A percentile compares a stretch with the other conserved stretches of the same genome.
Conservation (phyloP, 2,888 invertebrate genomes). For the Villa cingulata region DNA sequence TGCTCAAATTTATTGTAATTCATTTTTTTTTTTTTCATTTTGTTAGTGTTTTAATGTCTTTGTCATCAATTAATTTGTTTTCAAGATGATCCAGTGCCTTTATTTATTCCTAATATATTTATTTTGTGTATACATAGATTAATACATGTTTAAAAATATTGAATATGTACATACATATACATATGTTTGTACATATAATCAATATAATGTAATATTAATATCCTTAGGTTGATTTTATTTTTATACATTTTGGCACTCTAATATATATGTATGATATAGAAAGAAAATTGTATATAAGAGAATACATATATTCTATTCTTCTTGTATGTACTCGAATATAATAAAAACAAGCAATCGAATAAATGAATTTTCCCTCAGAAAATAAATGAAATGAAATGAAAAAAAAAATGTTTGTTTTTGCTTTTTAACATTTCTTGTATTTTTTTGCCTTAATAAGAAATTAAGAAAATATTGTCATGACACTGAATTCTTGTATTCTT, state of each 20-base stretch:
- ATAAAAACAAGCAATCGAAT: neutral
- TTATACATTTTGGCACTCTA: too few relatives aligned
- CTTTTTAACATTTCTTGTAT: too few relatives aligned
- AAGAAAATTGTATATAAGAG: too few relatives aligned
- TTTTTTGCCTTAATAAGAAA: neutral
- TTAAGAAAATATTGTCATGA: neutral
- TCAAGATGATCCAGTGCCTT: slow-evolving; percentile 18
- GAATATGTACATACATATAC: neutral
- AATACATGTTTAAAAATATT: neutral
- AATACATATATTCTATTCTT: too few relatives aligned
- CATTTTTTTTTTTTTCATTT: too few relatives aligned
- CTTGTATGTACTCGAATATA: too few relatives aligned
- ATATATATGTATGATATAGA: too few relatives aligned
- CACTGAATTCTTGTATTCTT: neutral
- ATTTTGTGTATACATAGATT: too few relatives aligned
- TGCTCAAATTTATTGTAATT: too few relatives aligned
- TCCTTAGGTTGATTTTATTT: too few relatives aligned
- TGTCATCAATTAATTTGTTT: slow-evolving; percentile 21
- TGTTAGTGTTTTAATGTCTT: slow-evolving; percentile 16
- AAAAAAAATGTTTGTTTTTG: neutral
- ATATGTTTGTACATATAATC: too few relatives aligned
- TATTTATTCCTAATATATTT: slow-evolving; percentile 11
- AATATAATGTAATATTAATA: too few relatives aligned
- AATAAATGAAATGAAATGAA: neutral
- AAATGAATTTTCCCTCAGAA: neutral